Base-by-base conservation (phyloP, 2,888 invertebrate species). In the Chloroclystis v-ata region DNA sequence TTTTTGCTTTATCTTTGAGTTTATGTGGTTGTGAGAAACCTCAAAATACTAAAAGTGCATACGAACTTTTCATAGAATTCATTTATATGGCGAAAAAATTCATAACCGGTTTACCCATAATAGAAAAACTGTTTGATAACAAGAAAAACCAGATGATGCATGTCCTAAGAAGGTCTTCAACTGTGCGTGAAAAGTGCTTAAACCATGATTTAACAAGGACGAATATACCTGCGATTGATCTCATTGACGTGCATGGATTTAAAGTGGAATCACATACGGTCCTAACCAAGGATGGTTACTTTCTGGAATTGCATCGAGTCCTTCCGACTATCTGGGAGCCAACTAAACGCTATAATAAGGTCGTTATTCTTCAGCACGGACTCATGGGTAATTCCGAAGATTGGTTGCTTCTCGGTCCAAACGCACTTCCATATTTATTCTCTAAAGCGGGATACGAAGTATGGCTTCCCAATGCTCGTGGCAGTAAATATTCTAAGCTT, bases 381-480 rank as follows among this genome's bases (percentile, higher is more conserved):
- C 25, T 78, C 11, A 52, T 72, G 43, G 75, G 72, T 1, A 71
- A 69, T 48, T 65, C 75, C n/a, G 66, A 66, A 25, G 74, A 78
- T 47, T 76, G 76, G 76, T 41, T 76, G 11, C 45, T 74, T 8
- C 61, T 73, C 14, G 73, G 73, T 1, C 53, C 64, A 11, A 56
- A 52, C 43, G 57, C 70, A 7, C 48, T 78, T 4, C 70, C 76
- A 0, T 76, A 70, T 51, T 47, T 72, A 25, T 39, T 93, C 78
- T 72, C 84, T 75, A 75, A 92, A 41, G 70, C 72, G 4, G 84
- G 86, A 6, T 89, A 79, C 52, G 89, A 89, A 52, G 87, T 89
- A 0, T 94, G 81, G 93, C 85, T 76, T 77, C 71, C 83, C 7
- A 89, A 89, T 45, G 69, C 69, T 4, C 66, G 75, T 49, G 74